Evolutionary conservation across 2,888 invertebrate genomes (phyloP).

Genomic region (Baccha elongata): DNA sequence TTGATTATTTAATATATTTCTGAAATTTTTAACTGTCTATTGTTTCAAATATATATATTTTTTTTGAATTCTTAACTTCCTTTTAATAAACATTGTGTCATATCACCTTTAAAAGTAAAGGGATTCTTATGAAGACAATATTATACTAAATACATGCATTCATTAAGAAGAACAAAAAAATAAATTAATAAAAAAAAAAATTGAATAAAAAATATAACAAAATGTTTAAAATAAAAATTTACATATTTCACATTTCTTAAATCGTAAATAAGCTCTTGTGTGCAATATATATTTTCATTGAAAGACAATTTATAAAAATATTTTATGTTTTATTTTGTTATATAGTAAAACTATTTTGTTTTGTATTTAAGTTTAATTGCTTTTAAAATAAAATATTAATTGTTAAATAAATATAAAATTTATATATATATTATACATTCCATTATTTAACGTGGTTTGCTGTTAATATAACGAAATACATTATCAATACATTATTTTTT

Average conservation of each 20-base stretch:
- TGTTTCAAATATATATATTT: constrained; percentile 66
- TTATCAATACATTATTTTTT: neutral
- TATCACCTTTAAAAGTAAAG: constrained; percentile 61
- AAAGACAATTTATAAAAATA: constrained; percentile 69
- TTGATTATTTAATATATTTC: constrained; percentile 70
- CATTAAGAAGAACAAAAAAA: constrained; percentile 36
- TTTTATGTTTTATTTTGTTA: constrained; percentile 31
- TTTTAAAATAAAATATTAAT: constrained; percentile 18
- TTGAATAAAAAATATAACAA: constrained; percentile 13
- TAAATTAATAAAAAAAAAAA: constrained; percentile 5
- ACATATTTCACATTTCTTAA: constrained; percentile 49
- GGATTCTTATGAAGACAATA: constrained; percentile 60
- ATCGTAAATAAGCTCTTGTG: constrained; percentile 70
- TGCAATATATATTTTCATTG: constrained; percentile 66
- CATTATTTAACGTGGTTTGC: constrained; percentile 15
- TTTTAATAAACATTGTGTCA: constrained; percentile 50
- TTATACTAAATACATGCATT: constrained; percentile 62
- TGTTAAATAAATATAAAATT: no score
- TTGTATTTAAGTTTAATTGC: constrained; percentile 40
- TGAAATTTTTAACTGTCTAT: constrained; percentile 71
- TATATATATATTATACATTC: constrained; percentile 11
- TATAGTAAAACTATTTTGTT: constrained; percentile 36
- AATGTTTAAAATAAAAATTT: constrained; percentile 44
- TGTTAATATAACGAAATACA: constrained; percentile 8
- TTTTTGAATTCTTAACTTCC: constrained; percentile 44